phyloP scores from a whole-genome alignment of 2,113 vertebrate genomes.

The Anhinga rufa region DNA sequence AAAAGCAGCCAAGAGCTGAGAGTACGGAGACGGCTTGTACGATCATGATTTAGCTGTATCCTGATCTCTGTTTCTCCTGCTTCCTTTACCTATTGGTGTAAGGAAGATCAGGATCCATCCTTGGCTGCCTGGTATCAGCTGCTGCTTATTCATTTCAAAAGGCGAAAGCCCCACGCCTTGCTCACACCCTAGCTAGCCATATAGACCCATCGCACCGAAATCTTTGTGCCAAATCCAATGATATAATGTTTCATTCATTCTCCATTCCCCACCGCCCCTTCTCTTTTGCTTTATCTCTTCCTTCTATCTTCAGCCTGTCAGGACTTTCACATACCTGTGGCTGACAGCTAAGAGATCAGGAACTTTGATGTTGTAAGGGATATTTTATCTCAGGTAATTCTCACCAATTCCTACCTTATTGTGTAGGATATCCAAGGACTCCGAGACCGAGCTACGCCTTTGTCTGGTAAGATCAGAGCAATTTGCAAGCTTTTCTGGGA shows the following conservation, averaged over 20 bases:
- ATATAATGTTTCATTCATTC: constrained; percentile 30
- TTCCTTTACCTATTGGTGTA: background rate
- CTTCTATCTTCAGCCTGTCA: constrained; percentile 75
- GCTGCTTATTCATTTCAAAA: background rate
- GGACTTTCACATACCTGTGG: constrained; percentile 71
- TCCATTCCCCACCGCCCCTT: background rate
- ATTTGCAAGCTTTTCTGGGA: constrained; percentile 87
- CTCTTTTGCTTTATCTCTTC: constrained; percentile 74
- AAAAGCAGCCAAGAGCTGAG: background rate
- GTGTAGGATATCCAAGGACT: constrained; percentile 75
- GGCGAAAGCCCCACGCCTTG: background rate
- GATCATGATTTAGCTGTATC: background rate
- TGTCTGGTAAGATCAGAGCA: constrained; percentile 89
- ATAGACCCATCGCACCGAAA: constrained; percentile 34
- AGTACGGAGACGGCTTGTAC: background rate
- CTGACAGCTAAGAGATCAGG: constrained; percentile 72
- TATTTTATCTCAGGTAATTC: constrained; percentile 81
- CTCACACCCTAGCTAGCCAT: constrained; percentile 12
- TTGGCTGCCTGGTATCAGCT: background rate
- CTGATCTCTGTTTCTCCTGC: background rate
- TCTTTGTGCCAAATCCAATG: constrained; percentile 31
- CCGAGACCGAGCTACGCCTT: constrained; percentile 80
- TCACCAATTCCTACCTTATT: constrained; percentile 80
- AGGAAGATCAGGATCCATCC: background rate
- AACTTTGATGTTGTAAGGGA: constrained; percentile 88